These are phyloP conservation scores for Pogonomyrmex californicus DNA, from an alignment of 1,140 invertebrate species.

Conservation along the genomic window DNA sequence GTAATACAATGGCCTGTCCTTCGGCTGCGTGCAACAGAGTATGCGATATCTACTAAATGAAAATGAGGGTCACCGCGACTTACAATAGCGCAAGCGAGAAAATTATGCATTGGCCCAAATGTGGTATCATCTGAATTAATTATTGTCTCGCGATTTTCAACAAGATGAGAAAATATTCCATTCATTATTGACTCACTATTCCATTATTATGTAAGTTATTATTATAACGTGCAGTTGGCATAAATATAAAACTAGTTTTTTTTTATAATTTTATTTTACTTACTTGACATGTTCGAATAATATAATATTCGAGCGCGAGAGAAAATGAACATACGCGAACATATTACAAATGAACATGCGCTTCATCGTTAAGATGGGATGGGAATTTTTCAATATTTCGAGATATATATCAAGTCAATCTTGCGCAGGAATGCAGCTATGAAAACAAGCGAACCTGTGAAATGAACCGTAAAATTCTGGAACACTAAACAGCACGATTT, in stretches of 20 bases:
- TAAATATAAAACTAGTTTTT: background rate
- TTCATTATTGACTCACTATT: background rate
- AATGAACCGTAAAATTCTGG: conserved; percentile 43
- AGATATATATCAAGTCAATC: conserved; percentile 49
- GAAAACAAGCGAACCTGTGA: background rate
- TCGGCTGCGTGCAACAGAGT: background rate
- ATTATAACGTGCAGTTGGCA: background rate
- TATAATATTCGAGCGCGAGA: background rate
- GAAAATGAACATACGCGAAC: too few species aligned
- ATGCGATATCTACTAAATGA: conserved; percentile 20
- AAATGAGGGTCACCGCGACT: conserved; percentile 9
- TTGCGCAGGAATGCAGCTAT: conserved; percentile 20
- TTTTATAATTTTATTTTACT: background rate
- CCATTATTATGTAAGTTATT: background rate
- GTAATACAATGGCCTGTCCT: conserved; percentile 51
- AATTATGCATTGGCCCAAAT: background rate
- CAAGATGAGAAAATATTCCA: background rate
- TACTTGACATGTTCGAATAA: background rate
- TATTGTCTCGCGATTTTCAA: background rate
- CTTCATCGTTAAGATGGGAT: background rate
- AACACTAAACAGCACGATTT: conserved; percentile 58
- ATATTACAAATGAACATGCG: background rate
- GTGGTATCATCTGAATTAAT: background rate
- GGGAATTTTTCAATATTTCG: conserved; percentile 30
- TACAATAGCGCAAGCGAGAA: conserved; percentile 33